Base-by-base conservation (phyloP, 2,797 vertebrate genomes). In the Neostethus bicornis region DNA sequence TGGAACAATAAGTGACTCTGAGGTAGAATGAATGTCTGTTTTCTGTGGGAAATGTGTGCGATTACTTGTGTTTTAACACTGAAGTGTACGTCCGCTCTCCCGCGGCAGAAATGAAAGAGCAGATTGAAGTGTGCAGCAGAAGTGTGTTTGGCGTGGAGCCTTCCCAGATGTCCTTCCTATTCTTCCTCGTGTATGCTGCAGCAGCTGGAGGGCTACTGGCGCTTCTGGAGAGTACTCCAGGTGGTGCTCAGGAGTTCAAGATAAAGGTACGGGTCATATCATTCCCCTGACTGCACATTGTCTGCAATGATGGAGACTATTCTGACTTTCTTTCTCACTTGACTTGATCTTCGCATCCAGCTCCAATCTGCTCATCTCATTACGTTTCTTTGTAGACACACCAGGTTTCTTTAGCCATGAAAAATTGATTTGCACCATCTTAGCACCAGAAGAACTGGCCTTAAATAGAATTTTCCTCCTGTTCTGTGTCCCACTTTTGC, bases 101-200 rank as follows among this genome's bases (percentile, higher is more conserved):
- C 58, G 37, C 48, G 45, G 5, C 77, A 91, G 91, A 81, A 43
- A 31, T 91, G 19, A 87, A 66, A 60, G 87, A 91, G 61, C 72
- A 85, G 53, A 8, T 92, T 48, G 83, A 66, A 14, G 4, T 90
- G 48, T 68, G 75, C 4, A 74, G 70, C 69, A 86, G 87, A 50
- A 53, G 79, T 0, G 64, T 91, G 2, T 90, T 92, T 67, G 91
- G 91, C 48, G 43, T 86, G 58, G 90, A 92, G 72, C 77, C 89
- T 12, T 83, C 81, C 47, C 91, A 91, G 85, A 79, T 92, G 77
- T 92, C 91, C 61, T 87, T 92, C 58, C 77, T 92, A 0, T 93
- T 80, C 71, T 91, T 92, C 75, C 87, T 93, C 24, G 77, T 88
- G 85, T 92, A 88, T 39, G 74, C 85, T 2, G 64, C 86, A 2